Percentiles rank a stretch among this genome's conserved stretches.
Evolutionary conservation across 2,113 vertebrate genomes (phyloP).

Genomic region (Ictidomys tridecemlineatus): DNA sequence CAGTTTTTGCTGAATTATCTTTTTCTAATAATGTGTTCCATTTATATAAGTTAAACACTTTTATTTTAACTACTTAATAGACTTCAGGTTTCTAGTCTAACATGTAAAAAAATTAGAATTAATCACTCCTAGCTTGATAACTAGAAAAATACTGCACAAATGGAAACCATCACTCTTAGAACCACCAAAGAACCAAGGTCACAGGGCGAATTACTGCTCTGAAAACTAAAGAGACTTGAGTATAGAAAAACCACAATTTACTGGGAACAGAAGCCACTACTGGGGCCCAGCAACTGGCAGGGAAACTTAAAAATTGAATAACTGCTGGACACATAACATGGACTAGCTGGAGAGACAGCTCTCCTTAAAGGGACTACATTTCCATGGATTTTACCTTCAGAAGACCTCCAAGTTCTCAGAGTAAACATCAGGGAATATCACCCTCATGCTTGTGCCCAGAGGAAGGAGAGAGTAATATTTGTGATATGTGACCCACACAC

Average conservation of each 20-base stretch:
- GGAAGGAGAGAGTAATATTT: background rate
- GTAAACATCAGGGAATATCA: background rate
- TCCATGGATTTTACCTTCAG: background rate
- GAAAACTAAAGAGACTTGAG: background rate
- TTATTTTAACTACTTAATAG: background rate
- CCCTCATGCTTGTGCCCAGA: background rate
- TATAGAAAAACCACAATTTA: background rate
- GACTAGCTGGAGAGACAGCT: background rate
- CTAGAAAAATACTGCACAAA: background rate
- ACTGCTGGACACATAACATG: background rate
- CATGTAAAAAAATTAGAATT: background rate
- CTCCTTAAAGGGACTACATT: background rate
- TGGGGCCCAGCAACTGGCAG: background rate
- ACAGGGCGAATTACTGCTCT: background rate
- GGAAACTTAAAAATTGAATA: background rate
- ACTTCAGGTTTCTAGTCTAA: background rate
- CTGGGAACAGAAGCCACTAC: background rate
- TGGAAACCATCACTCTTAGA: background rate
- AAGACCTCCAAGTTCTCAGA: background rate
- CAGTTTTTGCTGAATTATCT: background rate
- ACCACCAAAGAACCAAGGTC: background rate
- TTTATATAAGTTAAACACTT: background rate
- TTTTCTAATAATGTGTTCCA: background rate
- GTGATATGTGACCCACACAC: background rate
- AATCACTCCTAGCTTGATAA: background rate